Conservation (phyloP, 1,140 invertebrate genomes). For the Lucilia cuprina region DNA sequence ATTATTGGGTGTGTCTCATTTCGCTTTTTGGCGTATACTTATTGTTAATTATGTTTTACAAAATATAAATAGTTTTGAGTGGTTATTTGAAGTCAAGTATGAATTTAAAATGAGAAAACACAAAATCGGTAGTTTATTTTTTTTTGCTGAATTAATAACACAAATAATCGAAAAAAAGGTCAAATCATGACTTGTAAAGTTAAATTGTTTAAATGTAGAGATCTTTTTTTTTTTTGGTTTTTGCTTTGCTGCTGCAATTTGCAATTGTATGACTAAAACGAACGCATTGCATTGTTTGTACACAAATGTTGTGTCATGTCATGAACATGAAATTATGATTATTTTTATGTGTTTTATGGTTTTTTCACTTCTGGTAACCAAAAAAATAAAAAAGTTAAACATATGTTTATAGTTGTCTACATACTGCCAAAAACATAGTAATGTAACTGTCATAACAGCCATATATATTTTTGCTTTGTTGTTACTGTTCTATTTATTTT, state of each 20-base stretch:
- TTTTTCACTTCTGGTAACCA: too few species aligned
- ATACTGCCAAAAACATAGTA: too few species aligned
- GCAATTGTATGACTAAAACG: background rate
- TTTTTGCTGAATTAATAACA: background rate
- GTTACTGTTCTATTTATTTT: too few species aligned
- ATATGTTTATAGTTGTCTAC: too few species aligned
- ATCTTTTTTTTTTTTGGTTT: background rate
- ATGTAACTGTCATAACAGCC: too few species aligned
- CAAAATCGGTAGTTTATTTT: background rate
- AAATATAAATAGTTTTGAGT: background rate
- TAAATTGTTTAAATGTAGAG: background rate
- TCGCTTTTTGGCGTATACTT: background rate
- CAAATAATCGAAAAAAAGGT: background rate
- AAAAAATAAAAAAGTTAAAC: too few species aligned
- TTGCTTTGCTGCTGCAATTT: background rate
- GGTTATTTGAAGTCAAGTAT: background rate
- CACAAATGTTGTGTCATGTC: background rate
- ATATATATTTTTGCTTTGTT: too few species aligned
- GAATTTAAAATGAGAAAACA: background rate
- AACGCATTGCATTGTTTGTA: background rate
- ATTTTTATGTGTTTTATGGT: too few species aligned
- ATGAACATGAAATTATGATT: background rate
- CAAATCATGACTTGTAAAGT: background rate
- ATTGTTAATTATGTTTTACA: constrained; percentile 10
- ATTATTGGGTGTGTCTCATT: background rate